These are phyloP conservation scores for Zapus hudsonius DNA, from an alignment of 2,113 vertebrate species.

Conservation along the genomic window DNA sequence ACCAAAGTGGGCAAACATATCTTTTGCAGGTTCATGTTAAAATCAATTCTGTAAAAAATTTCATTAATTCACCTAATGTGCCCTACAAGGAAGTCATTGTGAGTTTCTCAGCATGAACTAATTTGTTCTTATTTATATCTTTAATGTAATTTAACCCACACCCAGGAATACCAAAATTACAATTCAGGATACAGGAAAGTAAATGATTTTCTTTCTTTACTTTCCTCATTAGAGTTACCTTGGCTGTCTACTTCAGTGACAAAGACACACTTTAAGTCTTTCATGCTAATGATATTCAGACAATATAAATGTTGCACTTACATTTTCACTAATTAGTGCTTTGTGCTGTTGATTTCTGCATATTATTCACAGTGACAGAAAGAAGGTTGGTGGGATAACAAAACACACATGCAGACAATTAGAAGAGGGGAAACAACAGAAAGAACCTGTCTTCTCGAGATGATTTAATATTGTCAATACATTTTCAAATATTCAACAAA, in stretches of 20 bases:
- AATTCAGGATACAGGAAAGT: conserved; percentile 42
- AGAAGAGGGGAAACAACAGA: neutral
- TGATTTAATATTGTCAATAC: conserved; percentile 31
- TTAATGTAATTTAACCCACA: conserved; percentile 73
- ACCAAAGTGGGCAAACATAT: conserved; percentile 66
- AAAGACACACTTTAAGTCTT: conserved; percentile 78
- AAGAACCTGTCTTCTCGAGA: neutral
- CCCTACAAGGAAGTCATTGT: conserved; percentile 56
- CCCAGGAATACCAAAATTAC: conserved; percentile 27
- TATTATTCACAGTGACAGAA: conserved; percentile 69
- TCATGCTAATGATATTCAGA: conserved; percentile 73
- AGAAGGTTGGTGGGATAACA: conserved; percentile 60
- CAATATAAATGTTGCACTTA: conserved; percentile 69
- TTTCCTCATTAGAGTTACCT: conserved; percentile 74
- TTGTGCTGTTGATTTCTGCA: conserved; percentile 54
- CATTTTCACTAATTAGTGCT: conserved; percentile 81
- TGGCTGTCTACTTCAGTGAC: conserved; percentile 75
- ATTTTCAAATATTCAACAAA: conserved; percentile 26
- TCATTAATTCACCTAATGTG: conserved; percentile 66
- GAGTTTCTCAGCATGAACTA: conserved; percentile 74
- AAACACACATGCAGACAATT: conserved; percentile 40
- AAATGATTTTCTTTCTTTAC: conserved; percentile 66
- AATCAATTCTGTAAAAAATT: conserved; percentile 67
- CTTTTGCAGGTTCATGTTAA: conserved; percentile 65
- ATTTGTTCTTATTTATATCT: conserved; percentile 74